Base-by-base conservation (phyloP, 2,888 invertebrate genomes). In the Leucoma salicis region DNA sequence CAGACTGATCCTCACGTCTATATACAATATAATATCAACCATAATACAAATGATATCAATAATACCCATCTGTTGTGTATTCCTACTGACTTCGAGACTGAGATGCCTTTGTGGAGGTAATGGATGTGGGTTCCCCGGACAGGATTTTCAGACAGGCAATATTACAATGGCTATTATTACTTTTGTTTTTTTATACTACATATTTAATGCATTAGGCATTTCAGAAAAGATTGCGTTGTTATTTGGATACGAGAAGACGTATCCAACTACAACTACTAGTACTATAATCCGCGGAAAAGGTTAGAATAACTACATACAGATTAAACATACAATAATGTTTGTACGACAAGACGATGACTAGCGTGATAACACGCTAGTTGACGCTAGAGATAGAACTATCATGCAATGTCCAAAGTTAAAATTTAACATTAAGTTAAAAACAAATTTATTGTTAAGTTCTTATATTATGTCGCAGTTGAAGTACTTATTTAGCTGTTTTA, bases 1-100 rank as follows among this genome's bases (percentile, higher is more conserved):
- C 32, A 67, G 82, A 27, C 74, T 82, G 75, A 18, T 78, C 1
- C 55, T 86, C 12, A 79, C 78, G 49, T 74, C 85, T 2, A 1
- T 79, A 2, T 87, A 87, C 63, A 86, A 81, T 59, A 74, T 79
- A 36, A 49, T 84, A 54, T 85, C 85, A 3, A 74, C 81, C 31
- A 2, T 81, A 27, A 55, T 85, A 3, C 87, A 87, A 63, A 59
- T 83, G 59, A 31, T 83, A 46, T 84, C 87, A 0, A 64, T 87
- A 0, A 55, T 86, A 52, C 87, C 87, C 0, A 75, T 87, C 25
- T 86, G 86, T 46, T 44, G 76, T 1, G 75, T 86, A 12, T 86
- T 87, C 31, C 28, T 84, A 3, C 28, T 83, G 2, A 79, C 85
- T 1, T 67, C 86, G 0, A 66, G 70, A 15, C 50, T 86, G 10